Conservation (phyloP, 2,797 vertebrate genomes). For the Menidia menidia region DNA sequence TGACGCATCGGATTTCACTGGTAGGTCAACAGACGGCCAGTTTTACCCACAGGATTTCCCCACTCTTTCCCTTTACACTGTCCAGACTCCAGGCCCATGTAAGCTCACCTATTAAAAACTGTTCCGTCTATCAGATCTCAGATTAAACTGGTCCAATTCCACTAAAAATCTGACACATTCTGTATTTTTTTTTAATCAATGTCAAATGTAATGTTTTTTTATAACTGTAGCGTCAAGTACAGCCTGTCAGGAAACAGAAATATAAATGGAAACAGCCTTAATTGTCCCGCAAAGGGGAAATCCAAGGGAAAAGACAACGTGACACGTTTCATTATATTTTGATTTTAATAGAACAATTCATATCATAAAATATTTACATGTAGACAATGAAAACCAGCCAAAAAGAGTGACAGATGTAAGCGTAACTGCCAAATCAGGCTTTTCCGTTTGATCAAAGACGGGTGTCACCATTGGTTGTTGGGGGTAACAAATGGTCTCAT, state of each 20-base stretch:
- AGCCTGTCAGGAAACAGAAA: slow-evolving; percentile 15
- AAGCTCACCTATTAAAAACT: not conserved
- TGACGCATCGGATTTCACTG: not conserved
- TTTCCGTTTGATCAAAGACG: slow-evolving; percentile 65
- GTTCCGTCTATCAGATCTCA: not conserved
- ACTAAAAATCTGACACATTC: not conserved
- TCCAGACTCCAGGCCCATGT: not conserved
- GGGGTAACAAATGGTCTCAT: slow-evolving; percentile 63
- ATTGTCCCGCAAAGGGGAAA: too few species aligned
- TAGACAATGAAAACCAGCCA: slow-evolving; percentile 60
- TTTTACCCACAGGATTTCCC: not conserved
- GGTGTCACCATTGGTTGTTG: slow-evolving; percentile 54
- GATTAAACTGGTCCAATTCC: not conserved
- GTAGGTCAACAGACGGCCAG: not conserved
- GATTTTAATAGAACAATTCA: slow-evolving; percentile 75
- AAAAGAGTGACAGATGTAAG: slow-evolving; percentile 66
- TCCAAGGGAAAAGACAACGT: slow-evolving; percentile 37
- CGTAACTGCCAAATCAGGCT: slow-evolving; percentile 66
- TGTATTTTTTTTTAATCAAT: slow-evolving; percentile 32
- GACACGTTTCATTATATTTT: slow-evolving; percentile 60
- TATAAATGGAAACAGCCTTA: too few species aligned
- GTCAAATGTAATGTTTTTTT: slow-evolving; percentile 55
- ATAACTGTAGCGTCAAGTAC: slow-evolving; percentile 17
- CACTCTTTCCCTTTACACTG: not conserved
- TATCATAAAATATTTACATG: slow-evolving; percentile 80